These are phyloP conservation scores for Pelobates cultripes DNA, from an alignment of 2,797 vertebrate species.

Conservation along the genomic window DNA sequence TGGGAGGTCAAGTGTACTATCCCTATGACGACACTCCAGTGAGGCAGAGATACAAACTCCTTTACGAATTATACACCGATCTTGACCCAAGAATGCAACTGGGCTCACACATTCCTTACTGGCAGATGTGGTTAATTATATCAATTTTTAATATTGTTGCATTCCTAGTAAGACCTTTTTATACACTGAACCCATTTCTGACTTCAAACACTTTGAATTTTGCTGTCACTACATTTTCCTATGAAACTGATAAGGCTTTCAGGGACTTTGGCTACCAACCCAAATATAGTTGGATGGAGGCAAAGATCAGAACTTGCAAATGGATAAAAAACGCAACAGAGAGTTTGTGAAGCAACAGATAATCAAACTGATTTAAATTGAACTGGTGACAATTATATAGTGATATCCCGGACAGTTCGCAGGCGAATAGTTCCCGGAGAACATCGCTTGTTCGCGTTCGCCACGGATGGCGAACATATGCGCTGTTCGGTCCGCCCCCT, in stretches of 20 bases:
- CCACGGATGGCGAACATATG: too few species aligned
- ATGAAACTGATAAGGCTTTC: conserved; percentile 80
- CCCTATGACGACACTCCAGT: conserved; percentile 85
- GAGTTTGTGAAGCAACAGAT: too few species aligned
- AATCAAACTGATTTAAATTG: too few species aligned
- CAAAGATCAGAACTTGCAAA: conserved; percentile 70
- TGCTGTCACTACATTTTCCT: conserved; percentile 83
- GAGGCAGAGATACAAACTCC: conserved; percentile 37
- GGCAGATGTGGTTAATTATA: conserved; percentile 75
- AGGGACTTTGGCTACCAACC: conserved; percentile 82
- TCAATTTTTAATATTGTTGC: conserved; percentile 74
- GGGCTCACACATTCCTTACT: conserved; percentile 67
- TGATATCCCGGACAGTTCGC: too few species aligned
- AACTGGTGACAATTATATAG: too few species aligned
- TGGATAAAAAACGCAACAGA: conserved; percentile 66
- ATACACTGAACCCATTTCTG: conserved; percentile 78
- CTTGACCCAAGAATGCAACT: conserved; percentile 86
- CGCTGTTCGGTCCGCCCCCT: too few species aligned
- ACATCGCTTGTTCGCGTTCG: too few species aligned
- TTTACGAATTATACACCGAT: conserved; percentile 84
- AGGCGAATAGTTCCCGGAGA: too few species aligned
- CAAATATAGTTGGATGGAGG: conserved; percentile 81
- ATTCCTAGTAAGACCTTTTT: conserved; percentile 75
- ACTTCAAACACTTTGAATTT: conserved; percentile 79
- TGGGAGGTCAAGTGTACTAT: conserved; percentile 84